Percentiles rank a stretch among this genome's conserved stretches.
Conservation (phyloP, 1,140 invertebrate species). For the Brachionus angularis region DNA sequence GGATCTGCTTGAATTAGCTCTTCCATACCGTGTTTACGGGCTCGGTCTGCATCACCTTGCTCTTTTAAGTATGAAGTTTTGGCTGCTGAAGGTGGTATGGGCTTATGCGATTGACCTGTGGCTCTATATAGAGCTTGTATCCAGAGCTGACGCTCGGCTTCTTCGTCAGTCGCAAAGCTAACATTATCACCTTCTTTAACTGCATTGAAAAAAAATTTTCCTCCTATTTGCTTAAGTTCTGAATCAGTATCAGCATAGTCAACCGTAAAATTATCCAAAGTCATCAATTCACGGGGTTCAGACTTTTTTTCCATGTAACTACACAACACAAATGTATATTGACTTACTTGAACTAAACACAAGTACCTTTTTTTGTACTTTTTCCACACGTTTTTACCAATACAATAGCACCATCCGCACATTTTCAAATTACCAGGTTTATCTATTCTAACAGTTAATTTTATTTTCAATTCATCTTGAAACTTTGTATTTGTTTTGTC, state of each 20-base stretch:
- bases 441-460: constrained; percentile 95
- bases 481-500: constrained; percentile 72
- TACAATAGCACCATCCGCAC: constrained; percentile 84
- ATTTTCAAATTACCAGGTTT: constrained; percentile 99
- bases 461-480: constrained; percentile 91
- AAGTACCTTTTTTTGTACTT: constrained; percentile 99
- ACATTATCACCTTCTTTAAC: constrained; percentile 96
- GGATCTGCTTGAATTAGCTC: constrained; percentile 97
- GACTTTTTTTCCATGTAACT: constrained; percentile 98
- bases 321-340: constrained; percentile 99
- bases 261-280: constrained; percentile 95
- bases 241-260: constrained; percentile 87
- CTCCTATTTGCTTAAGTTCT: constrained; percentile 62
- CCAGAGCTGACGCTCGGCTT: constrained; percentile 96
- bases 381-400: constrained; percentile 96
- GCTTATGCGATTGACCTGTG: constrained; percentile 97
- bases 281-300: constrained; percentile 98
- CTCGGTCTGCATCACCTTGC: constrained; percentile 74
- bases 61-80: constrained; percentile 55
- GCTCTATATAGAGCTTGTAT: constrained; percentile 92
- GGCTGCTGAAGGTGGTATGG: constrained; percentile 72
- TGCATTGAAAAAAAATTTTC: constrained; percentile 92
- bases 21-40: constrained; percentile 95
- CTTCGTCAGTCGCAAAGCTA: constrained; percentile 92
- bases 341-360: constrained; percentile 91